These are phyloP conservation scores for Nymphalis polychloros DNA, from an alignment of 2,888 invertebrate genomes.

Conservation along the genomic window DNA sequence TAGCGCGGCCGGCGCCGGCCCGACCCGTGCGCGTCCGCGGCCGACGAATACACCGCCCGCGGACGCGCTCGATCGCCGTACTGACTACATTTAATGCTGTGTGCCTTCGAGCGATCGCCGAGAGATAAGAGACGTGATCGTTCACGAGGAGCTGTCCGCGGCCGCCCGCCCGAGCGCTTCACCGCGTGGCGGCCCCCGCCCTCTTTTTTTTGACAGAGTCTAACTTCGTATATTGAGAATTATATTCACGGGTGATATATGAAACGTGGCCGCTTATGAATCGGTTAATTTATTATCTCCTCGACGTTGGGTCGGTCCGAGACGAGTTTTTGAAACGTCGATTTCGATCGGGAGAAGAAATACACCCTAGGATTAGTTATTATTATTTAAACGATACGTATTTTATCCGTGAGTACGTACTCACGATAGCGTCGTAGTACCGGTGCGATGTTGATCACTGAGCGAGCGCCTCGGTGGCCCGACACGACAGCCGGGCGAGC, in stretches of 20 bases:
- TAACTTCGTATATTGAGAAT: conserved; percentile 81
- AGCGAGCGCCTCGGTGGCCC: conserved; percentile 48
- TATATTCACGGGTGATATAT: conserved; percentile 82
- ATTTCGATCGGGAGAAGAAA: conserved; percentile 81
- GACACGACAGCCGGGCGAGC: conserved; percentile 39
- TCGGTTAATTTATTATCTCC: conserved; percentile 79
- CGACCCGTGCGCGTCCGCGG: conserved; percentile 57
- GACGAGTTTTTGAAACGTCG: conserved; percentile 80
- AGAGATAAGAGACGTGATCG: conserved; percentile 79
- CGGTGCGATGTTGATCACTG: conserved; percentile 79
- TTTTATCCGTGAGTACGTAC: conserved; percentile 69
- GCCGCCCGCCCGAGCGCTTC: conserved; percentile 68
- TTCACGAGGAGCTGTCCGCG: conserved; percentile 73
- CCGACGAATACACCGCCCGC: conserved; percentile 60
- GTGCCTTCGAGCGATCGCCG: conserved; percentile 92
- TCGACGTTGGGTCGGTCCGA: conserved; percentile 80
- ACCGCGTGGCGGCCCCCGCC: conserved; percentile 69
- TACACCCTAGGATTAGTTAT: conserved; percentile 79
- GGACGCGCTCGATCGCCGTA: conserved; percentile 74
- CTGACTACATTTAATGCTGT: conserved; percentile 86
- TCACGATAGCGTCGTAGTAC: conserved; percentile 75
- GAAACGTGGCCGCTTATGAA: conserved; percentile 81
- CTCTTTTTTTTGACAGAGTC: conserved; percentile 70
- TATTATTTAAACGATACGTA: conserved; percentile 69
- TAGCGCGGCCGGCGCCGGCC: conserved; percentile 61